Conservation (phyloP, 2,888 invertebrate genomes). For the Clivina fossor region DNA sequence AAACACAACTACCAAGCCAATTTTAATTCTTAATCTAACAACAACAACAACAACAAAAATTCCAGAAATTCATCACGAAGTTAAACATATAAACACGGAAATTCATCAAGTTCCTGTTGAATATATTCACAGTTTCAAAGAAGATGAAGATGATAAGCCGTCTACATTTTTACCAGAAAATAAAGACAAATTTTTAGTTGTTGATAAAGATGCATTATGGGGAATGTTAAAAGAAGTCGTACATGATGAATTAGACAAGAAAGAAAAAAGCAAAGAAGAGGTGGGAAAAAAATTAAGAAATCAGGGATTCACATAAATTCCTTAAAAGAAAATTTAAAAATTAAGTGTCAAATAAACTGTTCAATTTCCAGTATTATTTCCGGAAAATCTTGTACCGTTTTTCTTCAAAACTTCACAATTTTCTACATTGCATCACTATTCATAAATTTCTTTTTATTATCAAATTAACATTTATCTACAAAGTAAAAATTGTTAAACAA, state of each 20-base stretch:
- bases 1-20: slow-evolving; percentile 14
- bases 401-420: too few relatives aligned
- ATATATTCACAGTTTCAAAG: slow-evolving; percentile 37
- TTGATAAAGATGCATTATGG: slow-evolving; percentile 64
- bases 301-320: slow-evolving; percentile 29
- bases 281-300: slow-evolving; percentile 17
- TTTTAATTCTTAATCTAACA: not conserved
- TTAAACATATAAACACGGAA: slow-evolving; percentile 46
- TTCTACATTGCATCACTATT: too few relatives aligned
- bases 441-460: too few relatives aligned
- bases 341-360: not conserved
- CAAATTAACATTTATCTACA: not conserved
- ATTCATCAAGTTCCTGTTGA: slow-evolving; percentile 42
- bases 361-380: not conserved
- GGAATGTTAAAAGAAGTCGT: slow-evolving; percentile 62
- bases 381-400: too few relatives aligned
- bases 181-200: slow-evolving; percentile 58
- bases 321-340: not conserved
- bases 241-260: slow-evolving; percentile 46
- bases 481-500: not conserved
- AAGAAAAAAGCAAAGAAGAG: slow-evolving; percentile 23
- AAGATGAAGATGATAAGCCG: slow-evolving; percentile 38
- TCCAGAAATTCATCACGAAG: slow-evolving; percentile 16
- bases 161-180: slow-evolving; percentile 47
- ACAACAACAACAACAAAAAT: slow-evolving; percentile 15